Evolutionary conservation across 2,113 vertebrate species (phyloP).

Genomic region (Etheostoma cragini): DNA sequence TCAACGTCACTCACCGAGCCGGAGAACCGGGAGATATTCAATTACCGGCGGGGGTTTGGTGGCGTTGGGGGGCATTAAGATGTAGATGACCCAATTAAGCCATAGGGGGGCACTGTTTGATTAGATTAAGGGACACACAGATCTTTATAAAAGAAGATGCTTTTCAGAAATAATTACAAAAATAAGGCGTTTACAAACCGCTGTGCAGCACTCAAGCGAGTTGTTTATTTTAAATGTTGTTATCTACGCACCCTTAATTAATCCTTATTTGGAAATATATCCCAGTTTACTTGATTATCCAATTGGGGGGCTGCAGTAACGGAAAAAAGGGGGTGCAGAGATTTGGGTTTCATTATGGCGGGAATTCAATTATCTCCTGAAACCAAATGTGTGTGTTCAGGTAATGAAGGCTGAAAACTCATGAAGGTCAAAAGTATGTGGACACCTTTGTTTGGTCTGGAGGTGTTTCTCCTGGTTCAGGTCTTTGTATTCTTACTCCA

Average conservation of each 20-base stretch:
- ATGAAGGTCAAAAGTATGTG: background rate
- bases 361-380: slow-evolving; percentile 35
- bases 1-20: slow-evolving; percentile 53
- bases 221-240: slow-evolving; percentile 39
- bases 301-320: background rate
- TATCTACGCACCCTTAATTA: slow-evolving; percentile 19
- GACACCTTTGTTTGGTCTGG: background rate
- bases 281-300: background rate
- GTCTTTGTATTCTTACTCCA: too few species aligned
- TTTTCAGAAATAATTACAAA: slow-evolving; percentile 12
- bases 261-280: slow-evolving; percentile 6
- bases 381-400: too few species aligned
- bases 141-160: slow-evolving; percentile 25
- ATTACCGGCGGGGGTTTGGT: slow-evolving; percentile 47
- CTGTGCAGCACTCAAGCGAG: background rate
- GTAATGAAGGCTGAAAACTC: background rate
- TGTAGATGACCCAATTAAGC: slow-evolving; percentile 66
- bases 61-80: slow-evolving; percentile 25
- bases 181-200: slow-evolving; percentile 16
- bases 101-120: slow-evolving; percentile 81
- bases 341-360: slow-evolving; percentile 24
- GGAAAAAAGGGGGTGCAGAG: background rate
- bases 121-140: slow-evolving; percentile 48
- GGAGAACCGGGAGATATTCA: slow-evolving; percentile 56
- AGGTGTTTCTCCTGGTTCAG: background rate